Percentiles rank a stretch among this genome's conserved stretches.
These are phyloP conservation scores for Lepidotrigona ventralis DNA, from an alignment of 1,140 invertebrate genomes.

Conservation along the genomic window DNA sequence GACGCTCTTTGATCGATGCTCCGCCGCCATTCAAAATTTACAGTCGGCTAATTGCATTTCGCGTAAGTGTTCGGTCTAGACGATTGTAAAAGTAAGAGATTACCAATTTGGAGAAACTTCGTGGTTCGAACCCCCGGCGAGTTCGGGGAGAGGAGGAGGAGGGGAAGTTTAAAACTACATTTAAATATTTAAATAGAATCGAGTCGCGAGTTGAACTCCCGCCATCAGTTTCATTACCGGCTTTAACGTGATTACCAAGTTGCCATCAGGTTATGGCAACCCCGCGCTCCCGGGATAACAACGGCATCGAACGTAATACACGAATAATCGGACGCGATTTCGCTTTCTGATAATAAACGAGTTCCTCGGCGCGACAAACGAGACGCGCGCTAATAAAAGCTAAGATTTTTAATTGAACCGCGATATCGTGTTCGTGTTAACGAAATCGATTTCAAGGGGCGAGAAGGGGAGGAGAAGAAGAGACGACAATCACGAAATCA, in stretches of 20 bases:
- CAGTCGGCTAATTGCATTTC: constrained; percentile 3
- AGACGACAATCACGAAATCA: too few species aligned
- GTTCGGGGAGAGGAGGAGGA: too few species aligned
- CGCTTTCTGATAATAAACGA: background rate
- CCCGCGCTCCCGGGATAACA: constrained; percentile 12
- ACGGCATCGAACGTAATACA: constrained; percentile 23
- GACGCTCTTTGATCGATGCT: background rate
- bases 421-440: constrained; percentile 1
- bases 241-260: constrained; percentile 46
- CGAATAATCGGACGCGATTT: constrained; percentile 22
- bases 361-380: background rate
- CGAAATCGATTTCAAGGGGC: background rate
- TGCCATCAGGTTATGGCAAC: constrained; percentile 20
- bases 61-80: background rate
- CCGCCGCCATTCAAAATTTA: background rate
- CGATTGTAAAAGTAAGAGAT: constrained; percentile 29
- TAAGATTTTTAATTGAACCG: constrained; percentile 6
- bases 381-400: background rate
- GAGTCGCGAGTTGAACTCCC: constrained; percentile 25
- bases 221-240: constrained; percentile 41
- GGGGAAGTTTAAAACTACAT: constrained; percentile 16
- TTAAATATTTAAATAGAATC: constrained; percentile 51
- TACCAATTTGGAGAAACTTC: constrained; percentile 24
- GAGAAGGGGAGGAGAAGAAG: too few species aligned
- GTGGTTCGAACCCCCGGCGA: too few species aligned